These are phyloP conservation scores for Plectrocnemia conspersa DNA, from an alignment of 1,140 invertebrate species.

Conservation along the genomic window DNA sequence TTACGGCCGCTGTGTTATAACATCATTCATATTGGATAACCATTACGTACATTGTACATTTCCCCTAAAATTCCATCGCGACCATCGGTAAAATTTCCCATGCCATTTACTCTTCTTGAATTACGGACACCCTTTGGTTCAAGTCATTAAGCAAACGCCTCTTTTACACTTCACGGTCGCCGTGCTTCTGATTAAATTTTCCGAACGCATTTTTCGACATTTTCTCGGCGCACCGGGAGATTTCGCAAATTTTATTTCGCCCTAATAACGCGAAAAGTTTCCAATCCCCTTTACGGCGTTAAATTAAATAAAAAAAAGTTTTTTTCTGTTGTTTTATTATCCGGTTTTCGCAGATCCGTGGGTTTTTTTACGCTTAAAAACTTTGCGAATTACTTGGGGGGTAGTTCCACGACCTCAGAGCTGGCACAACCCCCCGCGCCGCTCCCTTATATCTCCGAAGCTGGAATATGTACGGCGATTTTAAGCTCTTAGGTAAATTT, in stretches of 20 bases:
- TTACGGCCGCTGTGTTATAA: no score
- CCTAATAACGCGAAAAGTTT: slow-evolving; percentile 22
- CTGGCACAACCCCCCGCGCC: no score
- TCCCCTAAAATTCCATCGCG: no score
- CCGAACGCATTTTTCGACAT: slow-evolving; percentile 6
- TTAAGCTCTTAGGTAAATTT: slow-evolving; percentile 15
- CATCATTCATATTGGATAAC: no score
- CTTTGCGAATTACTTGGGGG: no score
- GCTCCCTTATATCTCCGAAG: no score
- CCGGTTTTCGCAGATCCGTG: slow-evolving; percentile 8
- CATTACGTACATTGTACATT: no score
- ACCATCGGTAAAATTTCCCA: background rate
- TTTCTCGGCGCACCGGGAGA: slow-evolving; percentile 9
- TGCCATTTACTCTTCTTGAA: background rate
- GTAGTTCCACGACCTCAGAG: no score
- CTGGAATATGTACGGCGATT: no score
- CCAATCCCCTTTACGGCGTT: slow-evolving; percentile 14
- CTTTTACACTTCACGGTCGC: slow-evolving; percentile 17
- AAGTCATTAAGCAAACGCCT: slow-evolving; percentile 2
- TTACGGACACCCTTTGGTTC: background rate
- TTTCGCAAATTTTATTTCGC: slow-evolving; percentile 26
- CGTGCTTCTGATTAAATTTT: slow-evolving; percentile 18
- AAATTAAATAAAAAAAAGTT: slow-evolving; percentile 33
- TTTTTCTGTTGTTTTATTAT: slow-evolving; percentile 29
- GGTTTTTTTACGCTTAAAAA: slow-evolving; percentile 22